Evolutionary conservation across 2,797 vertebrate genomes (phyloP), one percentile per base, ranked within the genome.

Genomic region (Sebastes trivittatus): DNA sequence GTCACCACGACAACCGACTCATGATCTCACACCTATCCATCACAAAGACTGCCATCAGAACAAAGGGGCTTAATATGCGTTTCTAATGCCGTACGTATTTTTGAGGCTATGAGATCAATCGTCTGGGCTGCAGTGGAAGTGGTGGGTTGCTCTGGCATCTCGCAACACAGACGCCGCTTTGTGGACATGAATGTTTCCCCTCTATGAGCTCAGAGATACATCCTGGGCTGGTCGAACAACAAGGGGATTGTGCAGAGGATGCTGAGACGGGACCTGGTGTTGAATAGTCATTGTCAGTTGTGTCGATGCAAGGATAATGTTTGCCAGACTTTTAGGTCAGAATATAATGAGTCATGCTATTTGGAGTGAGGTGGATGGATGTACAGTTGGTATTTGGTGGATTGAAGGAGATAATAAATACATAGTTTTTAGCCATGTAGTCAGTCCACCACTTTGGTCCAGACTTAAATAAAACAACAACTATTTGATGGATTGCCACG

Each of bases 321-420:
- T 93, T 92, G 92, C 87, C 93, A 93, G 92, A 90, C 80, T 67
- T 75, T 88, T 84, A 68, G 81, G 88, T 94, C 92, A 90, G 91
- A 94, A 80, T 86, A 76, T 70, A 6, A n/a, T 67, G 62, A 78
- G 49, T 72, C 71, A 78, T 61, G 67, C 62, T 38, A 18, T 23
- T 36, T 54, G 20, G 42, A 58, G 30, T 4, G 23, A 71, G 20
- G 52, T 27, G 6, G 49, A 52, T 25, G 22, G 20, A 62, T 27
- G 22, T 23, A 52, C 66, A 23, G 61, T 20, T 20, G 23, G 14
- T 63, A 32, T 75, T 46, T 46, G n/a, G 18, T 46, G 14, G 32
- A 30, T 20, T 69, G 42, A 71, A 78, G 68, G 55, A 62, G 8
- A 67, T 27, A 46, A 25, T 60, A 49, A 69, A 67, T 49, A 54